Percentiles rank a stretch among this genome's conserved stretches.
These are phyloP conservation scores for Bambusicola thoracicus DNA, from an alignment of 2,113 vertebrate genomes.

Conservation along the genomic window DNA sequence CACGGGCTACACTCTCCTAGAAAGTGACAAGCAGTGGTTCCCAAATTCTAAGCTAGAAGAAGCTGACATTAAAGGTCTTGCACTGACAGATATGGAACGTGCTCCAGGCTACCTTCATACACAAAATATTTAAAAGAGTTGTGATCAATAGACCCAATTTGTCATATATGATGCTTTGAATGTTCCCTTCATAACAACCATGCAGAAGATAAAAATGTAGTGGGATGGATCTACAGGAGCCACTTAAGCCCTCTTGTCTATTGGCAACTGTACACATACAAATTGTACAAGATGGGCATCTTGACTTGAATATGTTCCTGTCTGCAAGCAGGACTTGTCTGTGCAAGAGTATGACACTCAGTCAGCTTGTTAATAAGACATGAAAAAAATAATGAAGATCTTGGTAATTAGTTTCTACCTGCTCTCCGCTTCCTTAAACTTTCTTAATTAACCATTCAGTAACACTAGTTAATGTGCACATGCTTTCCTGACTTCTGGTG, in stretches of 20 bases:
- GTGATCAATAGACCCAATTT: neutral
- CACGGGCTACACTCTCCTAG: neutral
- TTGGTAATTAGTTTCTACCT: neutral
- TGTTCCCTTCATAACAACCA: neutral
- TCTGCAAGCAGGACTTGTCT: neutral
- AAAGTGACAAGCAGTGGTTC: neutral
- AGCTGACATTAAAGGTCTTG: neutral
- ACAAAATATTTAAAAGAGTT: neutral
- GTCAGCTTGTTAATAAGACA: neutral
- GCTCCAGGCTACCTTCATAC: neutral
- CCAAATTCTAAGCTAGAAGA: neutral
- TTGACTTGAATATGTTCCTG: neutral
- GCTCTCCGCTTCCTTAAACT: neutral
- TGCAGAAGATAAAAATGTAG: neutral
- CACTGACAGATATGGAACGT: neutral
- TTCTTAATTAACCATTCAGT: neutral
- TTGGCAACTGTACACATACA: neutral
- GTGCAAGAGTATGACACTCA: neutral
- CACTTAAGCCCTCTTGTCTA: neutral
- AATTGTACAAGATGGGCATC: neutral
- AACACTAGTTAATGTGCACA: neutral
- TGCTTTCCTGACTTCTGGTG: neutral
- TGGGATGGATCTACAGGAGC: neutral
- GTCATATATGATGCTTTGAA: neutral
- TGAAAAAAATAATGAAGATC: neutral